A percentile compares a stretch with the other conserved stretches of the same genome.
Evolutionary conservation across 2,113 vertebrate species (phyloP).

Genomic region (Naja naja): DNA sequence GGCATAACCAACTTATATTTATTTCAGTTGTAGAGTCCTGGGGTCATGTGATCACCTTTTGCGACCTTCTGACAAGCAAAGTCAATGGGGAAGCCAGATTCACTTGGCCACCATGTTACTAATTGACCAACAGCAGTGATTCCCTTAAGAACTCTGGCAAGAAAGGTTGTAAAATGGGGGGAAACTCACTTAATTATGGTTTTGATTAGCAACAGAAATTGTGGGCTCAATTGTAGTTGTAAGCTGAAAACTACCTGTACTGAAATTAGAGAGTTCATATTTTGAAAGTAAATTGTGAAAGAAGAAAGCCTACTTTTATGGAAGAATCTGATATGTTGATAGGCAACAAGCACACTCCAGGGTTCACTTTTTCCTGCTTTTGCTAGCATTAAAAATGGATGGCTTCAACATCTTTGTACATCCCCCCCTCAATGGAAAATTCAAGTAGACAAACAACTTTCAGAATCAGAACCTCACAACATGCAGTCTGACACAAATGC

Average conservation of each 20-base stretch:
- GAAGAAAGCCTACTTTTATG: not conserved
- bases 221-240: not conserved
- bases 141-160: not conserved
- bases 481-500: constrained; percentile 5
- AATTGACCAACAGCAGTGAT: not conserved
- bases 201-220: not conserved
- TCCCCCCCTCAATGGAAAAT: not conserved
- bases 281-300: not conserved
- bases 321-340: not conserved
- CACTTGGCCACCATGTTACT: not conserved
- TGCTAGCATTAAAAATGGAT: not conserved
- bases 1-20: not conserved
- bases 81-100: not conserved
- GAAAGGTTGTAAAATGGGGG: not conserved
- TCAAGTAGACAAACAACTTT: not conserved
- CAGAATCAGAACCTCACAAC: not conserved
- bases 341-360: not conserved
- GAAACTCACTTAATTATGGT: not conserved
- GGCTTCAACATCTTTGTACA: not conserved
- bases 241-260: not conserved
- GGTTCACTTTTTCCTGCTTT: not conserved
- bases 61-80: not conserved
- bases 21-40: not conserved
- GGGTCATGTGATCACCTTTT: not conserved
- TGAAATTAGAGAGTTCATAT: not conserved